Base-by-base conservation (phyloP, 64 coral and sea anemone genomes). In the Montipora cactus region DNA sequence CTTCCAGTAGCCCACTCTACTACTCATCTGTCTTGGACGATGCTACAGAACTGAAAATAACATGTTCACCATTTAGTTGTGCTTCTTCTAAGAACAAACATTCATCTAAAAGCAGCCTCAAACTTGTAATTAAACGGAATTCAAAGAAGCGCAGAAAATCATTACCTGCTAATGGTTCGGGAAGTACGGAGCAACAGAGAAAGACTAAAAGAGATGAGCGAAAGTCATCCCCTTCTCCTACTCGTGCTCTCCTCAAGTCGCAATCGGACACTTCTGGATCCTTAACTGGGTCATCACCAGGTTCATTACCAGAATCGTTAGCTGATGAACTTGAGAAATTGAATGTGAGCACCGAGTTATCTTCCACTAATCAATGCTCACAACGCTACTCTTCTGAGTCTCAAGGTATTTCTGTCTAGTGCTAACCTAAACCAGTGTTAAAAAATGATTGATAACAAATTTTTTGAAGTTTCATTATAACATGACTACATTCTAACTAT, bases 71-170 rank as follows among this genome's bases (percentile, higher is more conserved):
- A 81, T 98, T 98, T 94, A 93, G 90, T 94, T 98, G 96, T 59
- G 88, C 95, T 92, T 89, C 96, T 47, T 8, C 96, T 89, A 98
- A 95, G 91, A 94, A 74, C 66, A 78, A 87, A 82, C 94, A 77
- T 61, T 79, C 72, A 2, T 79, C 90, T 94, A 98, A 94, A 79
- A 93, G 95, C 77, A 91, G 96, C 93, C 94, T 98, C 79, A 84
- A 90, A 84, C 67, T 98, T 95, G 91, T 71, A 92, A 79, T 98
- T 88, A 98, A 95, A 94, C 83, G 96, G n/a, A 92, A 85, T 51
- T 95, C 96, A 88, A 98, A 98, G 96, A 98, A 98, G 85, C 96
- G 96, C 90, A 98, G 96, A 88, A 98, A 98, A 82, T 98, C 96
- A 5, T 90, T 98, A 67, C 96, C 96, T 14, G 80, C 93, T 78